These are phyloP conservation scores for Myiotriccus ornatus DNA, from an alignment of 2,797 vertebrate species.

Conservation along the genomic window DNA sequence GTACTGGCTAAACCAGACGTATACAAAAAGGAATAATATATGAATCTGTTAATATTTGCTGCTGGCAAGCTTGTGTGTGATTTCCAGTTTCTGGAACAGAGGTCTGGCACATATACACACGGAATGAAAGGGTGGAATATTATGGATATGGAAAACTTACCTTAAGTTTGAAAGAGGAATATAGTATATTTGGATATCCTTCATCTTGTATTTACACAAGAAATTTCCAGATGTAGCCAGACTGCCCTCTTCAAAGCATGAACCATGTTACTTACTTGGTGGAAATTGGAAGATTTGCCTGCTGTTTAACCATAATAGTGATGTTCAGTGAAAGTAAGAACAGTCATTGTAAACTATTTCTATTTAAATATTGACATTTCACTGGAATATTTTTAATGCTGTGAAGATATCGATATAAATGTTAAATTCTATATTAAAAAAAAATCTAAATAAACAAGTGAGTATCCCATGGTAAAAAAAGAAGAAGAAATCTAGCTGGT, in stretches of 20 bases:
- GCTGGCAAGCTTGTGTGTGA: conserved; percentile 52
- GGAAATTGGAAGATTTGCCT: not conserved
- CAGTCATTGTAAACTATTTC: not conserved
- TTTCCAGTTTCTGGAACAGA: conserved; percentile 67
- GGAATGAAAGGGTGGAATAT: conserved; percentile 55
- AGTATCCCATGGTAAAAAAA: not conserved
- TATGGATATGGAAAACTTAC: conserved; percentile 69
- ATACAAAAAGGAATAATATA: conserved; percentile 62
- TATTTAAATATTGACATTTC: not conserved
- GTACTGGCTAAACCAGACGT: conserved; percentile 43
- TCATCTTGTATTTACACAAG: conserved; percentile 72
- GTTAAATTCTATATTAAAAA: not conserved
- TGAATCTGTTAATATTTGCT: conserved; percentile 67
- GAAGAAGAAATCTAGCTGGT: not conserved
- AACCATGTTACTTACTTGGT: conserved; percentile 6
- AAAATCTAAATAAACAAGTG: not conserved
- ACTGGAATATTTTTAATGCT: not conserved
- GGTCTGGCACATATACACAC: conserved; percentile 52
- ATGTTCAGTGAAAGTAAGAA: not conserved
- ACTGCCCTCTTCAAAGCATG: conserved; percentile 59
- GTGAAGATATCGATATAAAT: not conserved
- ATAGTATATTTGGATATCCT: conserved; percentile 68
- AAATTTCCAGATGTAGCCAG: conserved; percentile 69
- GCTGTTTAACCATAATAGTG: not conserved
- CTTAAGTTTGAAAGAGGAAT: conserved; percentile 64